Evolutionary conservation across 2,113 vertebrate species (phyloP).

Genomic region (Anolis sagrei): DNA sequence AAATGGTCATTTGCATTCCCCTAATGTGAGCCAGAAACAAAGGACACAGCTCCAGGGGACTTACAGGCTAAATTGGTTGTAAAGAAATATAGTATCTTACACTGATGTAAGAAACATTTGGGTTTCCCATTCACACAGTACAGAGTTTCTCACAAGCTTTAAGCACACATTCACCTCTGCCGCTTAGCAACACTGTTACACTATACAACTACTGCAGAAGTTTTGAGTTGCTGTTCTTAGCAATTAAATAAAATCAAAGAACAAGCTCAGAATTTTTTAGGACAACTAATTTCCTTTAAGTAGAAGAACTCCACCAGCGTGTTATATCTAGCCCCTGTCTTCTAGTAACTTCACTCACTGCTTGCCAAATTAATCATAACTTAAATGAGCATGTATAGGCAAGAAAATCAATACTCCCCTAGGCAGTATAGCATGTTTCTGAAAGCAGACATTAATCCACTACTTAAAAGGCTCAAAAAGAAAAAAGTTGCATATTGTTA

Average conservation of each 20-base stretch:
- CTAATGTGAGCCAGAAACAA: rapidly evolving
- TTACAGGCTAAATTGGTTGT: slow-evolving; percentile 15
- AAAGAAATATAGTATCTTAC: background rate
- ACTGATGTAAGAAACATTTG: background rate
- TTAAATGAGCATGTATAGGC: background rate
- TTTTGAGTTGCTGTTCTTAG: background rate
- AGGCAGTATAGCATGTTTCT: background rate
- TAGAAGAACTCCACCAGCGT: background rate
- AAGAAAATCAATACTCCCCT: background rate
- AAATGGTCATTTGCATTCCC: background rate
- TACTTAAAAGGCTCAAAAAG: background rate
- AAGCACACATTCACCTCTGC: background rate
- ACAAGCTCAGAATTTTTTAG: background rate
- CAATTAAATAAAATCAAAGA: background rate
- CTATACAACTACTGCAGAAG: background rate
- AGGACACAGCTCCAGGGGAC: rapidly evolving
- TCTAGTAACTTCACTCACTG: rapidly evolving
- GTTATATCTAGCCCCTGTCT: background rate
- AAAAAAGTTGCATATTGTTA: background rate
- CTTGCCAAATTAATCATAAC: slow-evolving; percentile 11
- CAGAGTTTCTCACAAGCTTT: background rate
- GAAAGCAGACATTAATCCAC: background rate
- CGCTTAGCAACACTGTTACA: background rate
- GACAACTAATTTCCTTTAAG: background rate
- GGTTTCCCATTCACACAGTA: background rate